A percentile compares a stretch with the other conserved stretches of the same genome.
Evolutionary conservation across 2,888 invertebrate genomes (phyloP).

Genomic region (Pristionchus fissidentatus): DNA sequence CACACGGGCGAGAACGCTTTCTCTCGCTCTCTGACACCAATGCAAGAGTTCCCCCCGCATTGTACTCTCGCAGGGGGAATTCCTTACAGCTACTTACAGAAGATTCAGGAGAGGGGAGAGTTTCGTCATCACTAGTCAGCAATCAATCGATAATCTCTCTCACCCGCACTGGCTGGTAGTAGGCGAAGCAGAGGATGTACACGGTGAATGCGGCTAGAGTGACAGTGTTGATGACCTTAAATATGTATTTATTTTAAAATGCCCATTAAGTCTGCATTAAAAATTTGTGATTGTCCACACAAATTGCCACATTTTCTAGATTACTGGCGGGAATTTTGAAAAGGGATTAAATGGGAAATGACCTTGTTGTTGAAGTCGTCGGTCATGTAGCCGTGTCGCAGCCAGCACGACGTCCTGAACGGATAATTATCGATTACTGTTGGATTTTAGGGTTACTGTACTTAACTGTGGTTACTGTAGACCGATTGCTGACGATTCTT

Average conservation of each 20-base stretch:
- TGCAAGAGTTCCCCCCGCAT: no score
- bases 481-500: neutral
- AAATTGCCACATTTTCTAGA: no score
- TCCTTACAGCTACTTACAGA: no score
- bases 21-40: neutral
- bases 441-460: neutral
- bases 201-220: slow-evolving; percentile 67
- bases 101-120: neutral
- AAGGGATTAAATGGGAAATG: no score
- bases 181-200: slow-evolving; percentile 69
- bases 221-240: slow-evolving; percentile 43
- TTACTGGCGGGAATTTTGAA: no score
- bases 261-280: no score
- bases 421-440: no score
- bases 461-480: neutral
- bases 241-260: no score
- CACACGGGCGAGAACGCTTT: slow-evolving; percentile 2
- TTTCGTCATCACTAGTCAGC: neutral
- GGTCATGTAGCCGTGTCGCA: slow-evolving; percentile 69
- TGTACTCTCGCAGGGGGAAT: no score
- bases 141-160: neutral
- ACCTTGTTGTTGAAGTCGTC: slow-evolving; percentile 65
- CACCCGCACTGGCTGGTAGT: slow-evolving; percentile 73
- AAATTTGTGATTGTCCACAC: no score
- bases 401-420: slow-evolving; percentile 71